Evolutionary conservation across 2,888 invertebrate genomes (phyloP).

Genomic region (Leistus spinibarbis): DNA sequence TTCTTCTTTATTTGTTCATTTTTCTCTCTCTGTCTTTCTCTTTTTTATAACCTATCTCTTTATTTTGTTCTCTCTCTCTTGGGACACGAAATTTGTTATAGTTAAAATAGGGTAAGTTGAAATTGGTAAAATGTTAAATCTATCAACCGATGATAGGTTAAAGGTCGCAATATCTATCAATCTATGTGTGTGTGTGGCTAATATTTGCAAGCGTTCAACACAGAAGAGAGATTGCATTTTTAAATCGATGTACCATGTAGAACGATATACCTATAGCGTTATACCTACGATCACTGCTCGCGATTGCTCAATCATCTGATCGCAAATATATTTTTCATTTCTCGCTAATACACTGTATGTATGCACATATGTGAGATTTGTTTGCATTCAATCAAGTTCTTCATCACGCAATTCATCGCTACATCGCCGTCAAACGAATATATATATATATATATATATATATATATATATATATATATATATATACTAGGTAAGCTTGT

Average conservation of each 20-base stretch:
- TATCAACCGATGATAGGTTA: no score
- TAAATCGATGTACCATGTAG: neutral
- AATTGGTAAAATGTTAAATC: neutral
- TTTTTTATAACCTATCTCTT: no score
- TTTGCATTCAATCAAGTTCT: neutral
- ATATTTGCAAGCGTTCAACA: neutral
- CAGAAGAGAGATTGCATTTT: neutral
- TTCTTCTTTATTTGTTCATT: no score
- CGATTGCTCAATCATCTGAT: neutral
- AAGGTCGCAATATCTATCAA: neutral
- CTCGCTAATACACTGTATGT: neutral
- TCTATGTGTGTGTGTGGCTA: neutral
- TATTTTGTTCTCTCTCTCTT: no score
- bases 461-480: neutral
- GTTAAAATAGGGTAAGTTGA: neutral
- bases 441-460: neutral
- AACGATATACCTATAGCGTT: neutral
- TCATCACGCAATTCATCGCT: no score
- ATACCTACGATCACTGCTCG: neutral
- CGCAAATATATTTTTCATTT: neutral
- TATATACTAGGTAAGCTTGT: no score
- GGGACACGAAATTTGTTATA: neutral
- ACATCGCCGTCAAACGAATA: no score
- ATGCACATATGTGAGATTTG: neutral
- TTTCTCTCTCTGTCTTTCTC: no score